Conservation (phyloP, 1,140 invertebrate genomes). For the Psilanteris sp. region DNA sequence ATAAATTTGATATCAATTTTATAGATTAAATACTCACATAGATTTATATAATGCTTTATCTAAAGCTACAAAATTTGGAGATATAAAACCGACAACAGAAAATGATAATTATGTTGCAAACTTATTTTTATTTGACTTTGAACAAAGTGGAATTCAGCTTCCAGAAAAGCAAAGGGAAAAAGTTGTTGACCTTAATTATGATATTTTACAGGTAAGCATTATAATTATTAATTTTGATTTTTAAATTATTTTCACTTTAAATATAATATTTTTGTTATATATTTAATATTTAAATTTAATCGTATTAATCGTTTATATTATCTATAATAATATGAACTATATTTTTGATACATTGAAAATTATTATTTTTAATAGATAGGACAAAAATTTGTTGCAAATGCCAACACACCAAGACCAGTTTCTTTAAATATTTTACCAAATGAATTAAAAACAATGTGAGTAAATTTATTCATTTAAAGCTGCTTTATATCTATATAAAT, state of each 20-base stretch:
- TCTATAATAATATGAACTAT: too few relatives aligned
- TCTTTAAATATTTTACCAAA: slow-evolving; percentile 84
- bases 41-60: slow-evolving; percentile 89
- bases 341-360: background rate
- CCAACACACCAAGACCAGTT: slow-evolving; percentile 84
- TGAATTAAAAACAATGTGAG: slow-evolving; percentile 88
- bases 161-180: slow-evolving; percentile 86
- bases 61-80: slow-evolving; percentile 85
- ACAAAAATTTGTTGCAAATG: slow-evolving; percentile 91
- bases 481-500: background rate
- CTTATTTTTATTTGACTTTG: slow-evolving; percentile 97
- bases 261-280: background rate
- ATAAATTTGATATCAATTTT: too few relatives aligned
- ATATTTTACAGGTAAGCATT: slow-evolving; percentile 80
- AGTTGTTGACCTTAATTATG: slow-evolving; percentile 92
- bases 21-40: slow-evolving; percentile 93
- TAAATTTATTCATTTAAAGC: slow-evolving; percentile 55
- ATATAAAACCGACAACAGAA: slow-evolving; percentile 84
- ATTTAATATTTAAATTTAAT: background rate
- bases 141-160: slow-evolving; percentile 97
- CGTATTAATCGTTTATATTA: slow-evolving; percentile 3
- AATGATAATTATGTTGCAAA: slow-evolving; percentile 92
- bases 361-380: slow-evolving; percentile 83
- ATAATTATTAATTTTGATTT: background rate
- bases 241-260: too few relatives aligned